Evolutionary conservation across 2,888 invertebrate genomes (phyloP).

Genomic region (Agapostemon virescens): DNA sequence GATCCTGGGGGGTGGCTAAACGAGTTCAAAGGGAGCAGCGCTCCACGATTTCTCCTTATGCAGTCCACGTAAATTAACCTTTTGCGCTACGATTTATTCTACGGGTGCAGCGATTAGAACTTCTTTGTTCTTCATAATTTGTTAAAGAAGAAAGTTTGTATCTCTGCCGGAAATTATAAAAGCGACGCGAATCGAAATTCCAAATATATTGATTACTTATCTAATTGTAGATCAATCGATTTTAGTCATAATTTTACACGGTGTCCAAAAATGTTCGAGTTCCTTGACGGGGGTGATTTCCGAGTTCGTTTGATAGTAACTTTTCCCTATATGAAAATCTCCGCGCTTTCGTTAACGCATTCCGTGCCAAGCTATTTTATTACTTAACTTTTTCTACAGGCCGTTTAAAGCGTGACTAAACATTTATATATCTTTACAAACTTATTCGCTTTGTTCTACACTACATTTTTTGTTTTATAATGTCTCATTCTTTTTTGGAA

Average conservation of each 20-base stretch:
- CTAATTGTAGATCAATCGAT: background rate
- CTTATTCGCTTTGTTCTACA: too few relatives aligned
- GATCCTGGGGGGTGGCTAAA: background rate
- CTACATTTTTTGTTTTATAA: too few relatives aligned
- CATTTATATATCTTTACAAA: too few relatives aligned
- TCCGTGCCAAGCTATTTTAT: too few relatives aligned
- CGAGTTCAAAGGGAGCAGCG: constrained; percentile 11
- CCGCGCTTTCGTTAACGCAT: too few relatives aligned
- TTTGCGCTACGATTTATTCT: background rate
- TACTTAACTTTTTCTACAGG: too few relatives aligned
- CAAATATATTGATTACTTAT: background rate
- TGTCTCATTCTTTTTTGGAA: too few relatives aligned
- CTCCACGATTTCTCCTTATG: background rate
- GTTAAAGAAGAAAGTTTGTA: background rate
- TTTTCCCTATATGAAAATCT: too few relatives aligned
- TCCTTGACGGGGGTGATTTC: too few relatives aligned
- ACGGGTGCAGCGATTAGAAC: background rate
- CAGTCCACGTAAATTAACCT: background rate
- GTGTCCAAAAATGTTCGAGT: too few relatives aligned
- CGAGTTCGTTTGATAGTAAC: too few relatives aligned
- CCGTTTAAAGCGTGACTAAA: too few relatives aligned
- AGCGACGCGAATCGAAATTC: background rate
- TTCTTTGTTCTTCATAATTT: background rate
- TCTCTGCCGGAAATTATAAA: background rate
- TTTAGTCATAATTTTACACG: background rate